Conservation (phyloP, 1,140 invertebrate genomes). For the Hycleus phaleratus region DNA sequence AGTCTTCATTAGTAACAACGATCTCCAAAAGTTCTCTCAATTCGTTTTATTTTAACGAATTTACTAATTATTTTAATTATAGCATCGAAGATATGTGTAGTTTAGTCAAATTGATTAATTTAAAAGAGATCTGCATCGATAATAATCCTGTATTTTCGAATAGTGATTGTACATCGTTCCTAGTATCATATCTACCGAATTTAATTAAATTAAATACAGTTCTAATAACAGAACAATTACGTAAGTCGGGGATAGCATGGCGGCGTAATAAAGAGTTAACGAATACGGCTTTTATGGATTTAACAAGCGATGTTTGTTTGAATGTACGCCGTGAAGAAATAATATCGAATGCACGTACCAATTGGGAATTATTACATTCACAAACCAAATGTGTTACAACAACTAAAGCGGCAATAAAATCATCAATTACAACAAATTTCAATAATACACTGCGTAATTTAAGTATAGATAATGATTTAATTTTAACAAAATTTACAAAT, state of each 20-base stretch:
- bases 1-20: conserved; percentile 79
- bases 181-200: conserved; percentile 69
- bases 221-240: conserved; percentile 65
- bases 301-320: conserved; percentile 57
- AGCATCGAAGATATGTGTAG: conserved; percentile 77
- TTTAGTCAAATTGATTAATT: conserved; percentile 60
- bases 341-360: conserved; percentile 71
- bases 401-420: conserved; percentile 14
- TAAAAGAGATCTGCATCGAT: conserved; percentile 77
- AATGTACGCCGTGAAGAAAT: conserved; percentile 64
- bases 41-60: not conserved
- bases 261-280: conserved; percentile 62
- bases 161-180: conserved; percentile 67
- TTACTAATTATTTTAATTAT: conserved; percentile 32
- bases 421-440: conserved; percentile 7
- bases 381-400: conserved; percentile 49
- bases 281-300: conserved; percentile 57
- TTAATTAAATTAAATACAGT: conserved; percentile 62
- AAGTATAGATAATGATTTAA: conserved; percentile 34
- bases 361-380: conserved; percentile 68
- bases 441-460: conserved; percentile 30
- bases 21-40: conserved; percentile 59
- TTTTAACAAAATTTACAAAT: conserved; percentile 32
- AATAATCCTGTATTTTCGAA: conserved; percentile 73
- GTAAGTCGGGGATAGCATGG: conserved; percentile 67